Evolutionary conservation across 2,888 invertebrate species (phyloP).

Genomic region (Tipula confusa): DNA sequence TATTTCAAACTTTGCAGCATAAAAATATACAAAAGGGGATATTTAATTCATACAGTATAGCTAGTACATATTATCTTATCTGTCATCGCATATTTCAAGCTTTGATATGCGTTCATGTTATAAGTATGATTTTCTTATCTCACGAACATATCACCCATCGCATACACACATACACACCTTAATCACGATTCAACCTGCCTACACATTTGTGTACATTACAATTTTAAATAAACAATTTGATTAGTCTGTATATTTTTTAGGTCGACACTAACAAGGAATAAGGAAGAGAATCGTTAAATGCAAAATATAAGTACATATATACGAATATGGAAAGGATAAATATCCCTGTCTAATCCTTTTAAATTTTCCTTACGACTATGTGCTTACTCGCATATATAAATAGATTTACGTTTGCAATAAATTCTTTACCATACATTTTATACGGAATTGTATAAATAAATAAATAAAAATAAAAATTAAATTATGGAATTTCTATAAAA

Average conservation of each 20-base stretch:
- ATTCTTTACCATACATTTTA: neutral
- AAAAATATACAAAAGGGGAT: no score
- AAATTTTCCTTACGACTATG: neutral
- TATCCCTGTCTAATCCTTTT: neutral
- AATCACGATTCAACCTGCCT: neutral
- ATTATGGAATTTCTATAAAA: neutral
- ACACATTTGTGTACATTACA: neutral
- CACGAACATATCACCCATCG: neutral
- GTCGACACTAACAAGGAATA: neutral
- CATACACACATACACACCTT: neutral
- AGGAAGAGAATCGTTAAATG: neutral
- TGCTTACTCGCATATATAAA: neutral
- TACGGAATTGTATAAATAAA: neutral
- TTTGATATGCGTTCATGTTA: neutral
- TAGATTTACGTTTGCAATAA: neutral
- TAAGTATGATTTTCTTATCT: neutral
- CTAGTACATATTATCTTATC: no score
- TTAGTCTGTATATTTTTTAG: neutral
- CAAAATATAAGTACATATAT: neutral
- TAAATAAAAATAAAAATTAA: no score
- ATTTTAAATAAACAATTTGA: no score
- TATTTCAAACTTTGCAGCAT: no score
- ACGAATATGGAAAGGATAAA: neutral
- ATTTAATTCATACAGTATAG: no score
- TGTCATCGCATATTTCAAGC: neutral